These are phyloP conservation scores for Heliconius hewitsoni DNA, from an alignment of 1,140 invertebrate genomes.

Conservation along the genomic window DNA sequence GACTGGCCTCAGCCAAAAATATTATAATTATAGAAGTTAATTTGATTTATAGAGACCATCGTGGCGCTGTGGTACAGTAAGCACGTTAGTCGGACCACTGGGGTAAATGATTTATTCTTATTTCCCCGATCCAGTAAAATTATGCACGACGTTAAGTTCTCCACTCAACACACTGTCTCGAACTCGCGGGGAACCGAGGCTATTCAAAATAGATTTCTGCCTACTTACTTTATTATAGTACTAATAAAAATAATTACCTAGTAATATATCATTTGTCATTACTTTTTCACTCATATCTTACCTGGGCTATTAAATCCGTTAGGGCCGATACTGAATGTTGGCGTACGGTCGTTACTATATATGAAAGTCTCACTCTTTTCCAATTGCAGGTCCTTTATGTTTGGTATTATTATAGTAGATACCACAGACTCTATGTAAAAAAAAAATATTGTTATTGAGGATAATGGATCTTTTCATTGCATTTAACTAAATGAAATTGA, in stretches of 20 bases:
- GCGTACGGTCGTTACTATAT: slow-evolving; percentile 26
- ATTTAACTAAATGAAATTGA: too few species aligned
- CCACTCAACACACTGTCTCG: too few species aligned
- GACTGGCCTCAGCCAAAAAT: too few species aligned
- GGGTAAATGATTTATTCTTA: background rate
- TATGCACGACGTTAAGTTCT: too few species aligned
- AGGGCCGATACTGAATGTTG: slow-evolving; percentile 28
- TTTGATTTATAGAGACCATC: too few species aligned
- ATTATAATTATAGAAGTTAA: too few species aligned
- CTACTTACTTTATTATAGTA: too few species aligned
- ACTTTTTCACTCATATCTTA: background rate
- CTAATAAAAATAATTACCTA: too few species aligned
- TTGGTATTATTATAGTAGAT: slow-evolving; percentile 43
- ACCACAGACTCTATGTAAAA: slow-evolving; percentile 37
- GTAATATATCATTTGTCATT: too few species aligned
- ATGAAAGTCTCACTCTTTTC: slow-evolving; percentile 34
- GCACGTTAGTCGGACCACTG: background rate
- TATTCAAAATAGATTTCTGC: too few species aligned
- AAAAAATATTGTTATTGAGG: background rate
- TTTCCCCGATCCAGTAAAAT: background rate
- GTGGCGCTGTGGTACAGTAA: background rate
- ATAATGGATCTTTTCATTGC: too few species aligned
- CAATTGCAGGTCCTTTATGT: slow-evolving; percentile 38
- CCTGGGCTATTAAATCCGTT: slow-evolving; percentile 29
- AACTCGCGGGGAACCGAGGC: too few species aligned